phyloP scores from a whole-genome alignment of 1,140 invertebrate species.

The Danaus plexippus region DNA sequence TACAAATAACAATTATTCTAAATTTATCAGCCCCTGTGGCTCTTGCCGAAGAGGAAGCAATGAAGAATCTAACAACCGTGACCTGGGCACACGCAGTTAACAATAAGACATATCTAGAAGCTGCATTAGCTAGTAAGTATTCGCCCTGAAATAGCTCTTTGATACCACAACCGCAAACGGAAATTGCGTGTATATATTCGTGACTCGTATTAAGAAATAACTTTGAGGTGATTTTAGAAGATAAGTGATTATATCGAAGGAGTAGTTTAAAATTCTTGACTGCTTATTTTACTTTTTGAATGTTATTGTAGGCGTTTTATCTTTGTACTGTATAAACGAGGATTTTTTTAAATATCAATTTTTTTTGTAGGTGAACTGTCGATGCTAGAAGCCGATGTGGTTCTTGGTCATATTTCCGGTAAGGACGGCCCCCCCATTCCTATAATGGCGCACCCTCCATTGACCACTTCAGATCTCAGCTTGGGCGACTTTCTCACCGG shows the following conservation, averaged over 20 bases:
- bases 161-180: no score
- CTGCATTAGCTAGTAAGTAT: constrained; percentile 74
- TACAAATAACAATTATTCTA: background rate
- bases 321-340: no score
- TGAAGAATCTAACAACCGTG: constrained; percentile 80
- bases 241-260: no score
- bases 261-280: no score
- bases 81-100: constrained; percentile 91
- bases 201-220: no score
- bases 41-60: constrained; percentile 50
- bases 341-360: no score
- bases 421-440: constrained; percentile 72
- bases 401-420: constrained; percentile 75
- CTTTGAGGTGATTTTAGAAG: no score
- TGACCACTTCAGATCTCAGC: constrained; percentile 80
- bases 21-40: constrained; percentile 40
- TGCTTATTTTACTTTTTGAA: no score
- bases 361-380: constrained; percentile 73
- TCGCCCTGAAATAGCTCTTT: no score
- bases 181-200: no score
- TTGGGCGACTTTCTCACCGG: constrained; percentile 80
- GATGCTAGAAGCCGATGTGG: constrained; percentile 92
- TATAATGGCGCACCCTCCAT: constrained; percentile 90
- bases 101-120: constrained; percentile 73
- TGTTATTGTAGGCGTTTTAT: no score